Percentiles rank a stretch among this genome's conserved stretches.
Evolutionary conservation across 1,140 invertebrate genomes (phyloP).

Genomic region (Formica exsecta): DNA sequence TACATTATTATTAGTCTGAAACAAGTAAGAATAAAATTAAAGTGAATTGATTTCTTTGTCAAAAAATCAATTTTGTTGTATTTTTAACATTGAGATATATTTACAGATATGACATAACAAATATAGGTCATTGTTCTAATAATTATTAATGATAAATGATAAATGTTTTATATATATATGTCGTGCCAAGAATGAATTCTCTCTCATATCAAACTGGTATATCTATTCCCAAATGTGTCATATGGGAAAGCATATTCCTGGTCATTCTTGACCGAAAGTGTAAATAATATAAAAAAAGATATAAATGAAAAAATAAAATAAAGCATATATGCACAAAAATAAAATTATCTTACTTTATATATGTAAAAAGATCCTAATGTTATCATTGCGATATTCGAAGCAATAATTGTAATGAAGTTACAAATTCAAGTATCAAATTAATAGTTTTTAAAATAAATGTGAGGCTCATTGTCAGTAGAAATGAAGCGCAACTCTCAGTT

Average conservation of each 20-base stretch:
- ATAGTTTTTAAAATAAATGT: no score
- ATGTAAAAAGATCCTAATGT: no score
- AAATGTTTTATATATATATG: not conserved
- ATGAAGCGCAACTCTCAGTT: conserved; percentile 24
- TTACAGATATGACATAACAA: not conserved
- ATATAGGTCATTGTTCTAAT: not conserved
- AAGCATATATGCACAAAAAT: no score
- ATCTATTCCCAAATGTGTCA: no score
- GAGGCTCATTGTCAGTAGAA: no score
- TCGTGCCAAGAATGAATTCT: not conserved
- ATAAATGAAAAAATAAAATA: no score
- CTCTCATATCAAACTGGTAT: no score
- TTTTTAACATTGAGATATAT: not conserved
- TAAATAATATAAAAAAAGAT: no score
- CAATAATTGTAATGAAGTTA: not conserved
- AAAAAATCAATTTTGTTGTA: not conserved
- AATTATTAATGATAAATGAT: conserved; percentile 5
- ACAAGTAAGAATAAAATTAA: conserved; percentile 40
- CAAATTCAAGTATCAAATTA: not conserved
- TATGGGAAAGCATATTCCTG: no score
- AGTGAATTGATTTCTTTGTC: not conserved
- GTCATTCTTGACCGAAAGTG: no score
- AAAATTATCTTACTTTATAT: no score
- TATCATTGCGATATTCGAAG: conserved; percentile 73
- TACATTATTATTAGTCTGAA: conserved; percentile 83